Conservation (phyloP, 2,113 vertebrate species). For the Nycticorax nycticorax region DNA sequence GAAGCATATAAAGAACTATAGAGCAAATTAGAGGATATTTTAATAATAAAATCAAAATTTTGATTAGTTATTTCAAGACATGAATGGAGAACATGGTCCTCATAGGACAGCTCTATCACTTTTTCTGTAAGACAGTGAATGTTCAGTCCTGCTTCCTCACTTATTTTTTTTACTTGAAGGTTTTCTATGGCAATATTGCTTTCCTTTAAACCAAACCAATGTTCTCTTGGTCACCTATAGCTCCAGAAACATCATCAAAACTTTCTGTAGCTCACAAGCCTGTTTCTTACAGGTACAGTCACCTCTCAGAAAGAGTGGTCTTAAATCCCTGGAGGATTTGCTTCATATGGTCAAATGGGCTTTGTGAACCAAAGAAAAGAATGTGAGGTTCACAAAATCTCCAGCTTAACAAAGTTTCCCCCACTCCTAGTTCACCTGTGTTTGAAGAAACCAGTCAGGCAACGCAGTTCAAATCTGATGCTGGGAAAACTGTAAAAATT, state of each 20-base stretch:
- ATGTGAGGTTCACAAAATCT: background rate
- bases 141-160: background rate
- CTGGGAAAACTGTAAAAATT: background rate
- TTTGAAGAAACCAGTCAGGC: background rate
- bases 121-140: background rate
- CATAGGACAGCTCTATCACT: background rate
- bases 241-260: background rate
- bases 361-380: background rate
- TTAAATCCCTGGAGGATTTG: background rate
- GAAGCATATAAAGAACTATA: background rate
- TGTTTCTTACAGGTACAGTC: background rate
- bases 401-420: background rate
- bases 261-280: background rate
- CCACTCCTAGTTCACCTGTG: background rate
- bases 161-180: background rate
- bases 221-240: background rate
- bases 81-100: background rate
- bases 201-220: background rate
- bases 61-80: background rate
- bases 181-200: background rate
- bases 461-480: conserved; percentile 39
- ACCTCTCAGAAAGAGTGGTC: background rate
- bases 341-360: background rate
- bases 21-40: background rate
- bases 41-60: background rate